Conservation (phyloP, 2,888 invertebrate species). For the Cephus nigrinus region DNA sequence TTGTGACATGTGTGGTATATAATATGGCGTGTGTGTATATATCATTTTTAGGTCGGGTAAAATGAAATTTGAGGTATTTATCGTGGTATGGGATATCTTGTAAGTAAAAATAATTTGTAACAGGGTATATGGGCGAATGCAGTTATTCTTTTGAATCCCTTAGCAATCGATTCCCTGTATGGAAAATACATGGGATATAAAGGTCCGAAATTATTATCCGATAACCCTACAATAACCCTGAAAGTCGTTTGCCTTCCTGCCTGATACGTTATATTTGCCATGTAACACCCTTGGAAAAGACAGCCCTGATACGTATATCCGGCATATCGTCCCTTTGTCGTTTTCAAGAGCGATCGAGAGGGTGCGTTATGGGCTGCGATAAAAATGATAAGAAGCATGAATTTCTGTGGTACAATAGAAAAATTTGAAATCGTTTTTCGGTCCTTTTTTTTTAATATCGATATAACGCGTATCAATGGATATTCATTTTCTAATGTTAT, state of each 20-base stretch:
- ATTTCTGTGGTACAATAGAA: neutral
- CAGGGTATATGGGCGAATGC: neutral
- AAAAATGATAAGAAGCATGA: neutral
- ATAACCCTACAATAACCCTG: neutral
- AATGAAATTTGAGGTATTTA: neutral
- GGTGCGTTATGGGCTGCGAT: neutral
- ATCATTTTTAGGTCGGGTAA: neutral
- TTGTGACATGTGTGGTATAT: no score
- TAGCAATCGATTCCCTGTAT: neutral
- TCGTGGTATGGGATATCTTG: neutral
- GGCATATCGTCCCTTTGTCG: neutral
- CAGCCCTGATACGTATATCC: neutral
- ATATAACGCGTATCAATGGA: neutral
- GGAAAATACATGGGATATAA: neutral
- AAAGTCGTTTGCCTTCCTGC: neutral
- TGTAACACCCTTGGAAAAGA: neutral
- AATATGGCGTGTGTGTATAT: no score
- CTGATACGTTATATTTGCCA: neutral
- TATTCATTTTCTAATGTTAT: neutral
- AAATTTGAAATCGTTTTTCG: neutral
- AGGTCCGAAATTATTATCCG: neutral
- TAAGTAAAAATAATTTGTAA: neutral
- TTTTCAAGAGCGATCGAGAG: neutral
- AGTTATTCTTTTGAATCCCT: neutral
- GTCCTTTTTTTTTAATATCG: constrained; percentile 10